phyloP scores from a whole-genome alignment of 2,113 vertebrate genomes.

The Hoplias malabaricus region DNA sequence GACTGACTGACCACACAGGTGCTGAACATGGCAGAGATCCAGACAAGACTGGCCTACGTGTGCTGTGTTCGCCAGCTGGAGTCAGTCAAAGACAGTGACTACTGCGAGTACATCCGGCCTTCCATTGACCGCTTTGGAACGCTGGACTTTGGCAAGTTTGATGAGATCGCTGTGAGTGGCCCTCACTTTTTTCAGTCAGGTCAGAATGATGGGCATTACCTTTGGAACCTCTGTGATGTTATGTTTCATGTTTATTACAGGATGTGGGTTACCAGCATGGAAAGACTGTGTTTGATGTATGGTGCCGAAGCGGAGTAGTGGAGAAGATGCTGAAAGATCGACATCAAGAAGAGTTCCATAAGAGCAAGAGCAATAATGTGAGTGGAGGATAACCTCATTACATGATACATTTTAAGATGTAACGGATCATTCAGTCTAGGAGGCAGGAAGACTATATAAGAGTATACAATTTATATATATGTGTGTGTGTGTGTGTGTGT shows the following conservation, averaged over 20 bases:
- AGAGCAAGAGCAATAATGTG: constrained; percentile 79
- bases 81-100: constrained; percentile 84
- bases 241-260: constrained; percentile 59
- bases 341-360: constrained; percentile 80
- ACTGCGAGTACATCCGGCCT: constrained; percentile 91
- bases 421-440: too few relatives aligned
- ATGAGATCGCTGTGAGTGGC: constrained; percentile 86
- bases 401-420: too few relatives aligned
- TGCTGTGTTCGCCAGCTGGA: constrained; percentile 94
- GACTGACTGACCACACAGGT: constrained; percentile 72
- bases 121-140: constrained; percentile 89
- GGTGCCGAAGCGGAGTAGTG: constrained; percentile 84
- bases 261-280: constrained; percentile 92
- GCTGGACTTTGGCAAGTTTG: constrained; percentile 89
- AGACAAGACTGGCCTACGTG: constrained; percentile 90
- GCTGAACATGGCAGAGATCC: constrained; percentile 95
- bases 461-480: too few relatives aligned
- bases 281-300: constrained; percentile 87
- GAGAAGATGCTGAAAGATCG: constrained; percentile 89
- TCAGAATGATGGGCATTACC: not conserved
- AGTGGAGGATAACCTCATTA: constrained; percentile 53
- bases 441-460: too few relatives aligned
- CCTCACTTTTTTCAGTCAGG: not conserved
- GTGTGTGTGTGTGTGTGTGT: too few relatives aligned
- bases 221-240: not conserved